A percentile compares a stretch with the other conserved stretches of the same genome.
Evolutionary conservation across 2,888 invertebrate species (phyloP).

Genomic region (Griposia aprilina): DNA sequence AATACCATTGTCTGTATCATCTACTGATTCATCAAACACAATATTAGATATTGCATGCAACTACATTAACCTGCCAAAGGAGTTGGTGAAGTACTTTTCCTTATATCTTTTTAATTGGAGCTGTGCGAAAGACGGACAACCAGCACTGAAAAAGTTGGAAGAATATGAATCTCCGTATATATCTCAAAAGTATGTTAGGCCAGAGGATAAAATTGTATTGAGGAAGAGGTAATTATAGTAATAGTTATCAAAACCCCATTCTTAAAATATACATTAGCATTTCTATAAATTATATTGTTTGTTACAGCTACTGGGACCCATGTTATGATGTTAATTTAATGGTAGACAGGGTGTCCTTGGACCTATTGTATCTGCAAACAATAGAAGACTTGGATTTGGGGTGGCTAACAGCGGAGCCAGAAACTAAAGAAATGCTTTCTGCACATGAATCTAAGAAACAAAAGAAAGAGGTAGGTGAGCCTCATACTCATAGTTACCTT

Average conservation of each 20-base stretch:
- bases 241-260: not conserved
- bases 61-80: slow-evolving; percentile 94
- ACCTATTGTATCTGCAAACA: slow-evolving; percentile 96
- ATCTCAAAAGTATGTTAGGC: slow-evolving; percentile 94
- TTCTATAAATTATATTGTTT: slow-evolving; percentile 26
- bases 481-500: not conserved
- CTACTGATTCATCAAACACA: slow-evolving; percentile 95
- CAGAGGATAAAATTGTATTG: slow-evolving; percentile 95
- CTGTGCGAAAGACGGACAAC: slow-evolving; percentile 92
- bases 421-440: slow-evolving; percentile 92
- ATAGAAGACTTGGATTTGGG: slow-evolving; percentile 96
- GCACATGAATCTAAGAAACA: slow-evolving; percentile 94
- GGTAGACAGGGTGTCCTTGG: slow-evolving; percentile 95
- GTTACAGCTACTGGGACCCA: slow-evolving; percentile 96
- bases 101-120: slow-evolving; percentile 96
- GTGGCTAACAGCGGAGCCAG: slow-evolving; percentile 95
- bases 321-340: slow-evolving; percentile 95
- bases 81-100: slow-evolving; percentile 96
- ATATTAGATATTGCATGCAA: slow-evolving; percentile 95
- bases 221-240: slow-evolving; percentile 93
- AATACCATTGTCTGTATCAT: slow-evolving; percentile 94
- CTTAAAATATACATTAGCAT: not conserved
- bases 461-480: slow-evolving; percentile 93
- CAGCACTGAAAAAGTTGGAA: slow-evolving; percentile 96
- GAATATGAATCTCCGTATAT: slow-evolving; percentile 99